Percentiles rank a stretch among this genome's conserved stretches.
Conservation (phyloP, 2,113 vertebrate species). For the Poicephalus gulielmi region DNA sequence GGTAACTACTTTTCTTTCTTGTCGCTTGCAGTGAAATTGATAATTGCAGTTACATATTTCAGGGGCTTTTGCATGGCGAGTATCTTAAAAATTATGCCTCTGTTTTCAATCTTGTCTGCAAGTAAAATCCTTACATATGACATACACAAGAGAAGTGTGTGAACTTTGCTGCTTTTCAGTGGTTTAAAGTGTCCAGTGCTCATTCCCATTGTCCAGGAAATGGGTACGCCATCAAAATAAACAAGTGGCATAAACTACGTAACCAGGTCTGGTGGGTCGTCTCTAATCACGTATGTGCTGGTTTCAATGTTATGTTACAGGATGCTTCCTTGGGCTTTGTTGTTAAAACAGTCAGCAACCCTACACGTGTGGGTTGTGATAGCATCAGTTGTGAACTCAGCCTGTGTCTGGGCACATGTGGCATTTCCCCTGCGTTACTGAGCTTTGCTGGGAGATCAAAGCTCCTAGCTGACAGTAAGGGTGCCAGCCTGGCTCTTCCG, state of each 20-base stretch:
- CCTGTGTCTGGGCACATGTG: neutral
- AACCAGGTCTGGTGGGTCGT: neutral
- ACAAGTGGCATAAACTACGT: neutral
- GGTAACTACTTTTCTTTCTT: neutral
- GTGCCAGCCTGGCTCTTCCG: neutral
- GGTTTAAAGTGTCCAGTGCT: neutral
- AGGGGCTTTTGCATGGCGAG: neutral
- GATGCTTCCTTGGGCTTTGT: constrained; percentile 8
- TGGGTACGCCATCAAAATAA: neutral
- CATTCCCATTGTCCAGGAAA: neutral
- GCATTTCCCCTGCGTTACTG: neutral
- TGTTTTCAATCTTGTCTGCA: neutral
- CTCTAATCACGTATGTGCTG: accelerated
- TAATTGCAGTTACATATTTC: neutral
- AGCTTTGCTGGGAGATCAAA: neutral
- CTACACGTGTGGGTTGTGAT: neutral
- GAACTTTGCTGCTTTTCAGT: neutral
- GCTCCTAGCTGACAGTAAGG: neutral
- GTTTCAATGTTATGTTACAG: neutral
- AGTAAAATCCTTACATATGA: neutral
- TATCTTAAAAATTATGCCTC: neutral
- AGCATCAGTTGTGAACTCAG: neutral
- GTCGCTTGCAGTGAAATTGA: neutral
- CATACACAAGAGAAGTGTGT: accelerated
- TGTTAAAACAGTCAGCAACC: neutral